Evolutionary conservation across 2,888 invertebrate genomes (phyloP), one percentile per base, ranked within the genome.

Genomic region (Pterobdella sp.): DNA sequence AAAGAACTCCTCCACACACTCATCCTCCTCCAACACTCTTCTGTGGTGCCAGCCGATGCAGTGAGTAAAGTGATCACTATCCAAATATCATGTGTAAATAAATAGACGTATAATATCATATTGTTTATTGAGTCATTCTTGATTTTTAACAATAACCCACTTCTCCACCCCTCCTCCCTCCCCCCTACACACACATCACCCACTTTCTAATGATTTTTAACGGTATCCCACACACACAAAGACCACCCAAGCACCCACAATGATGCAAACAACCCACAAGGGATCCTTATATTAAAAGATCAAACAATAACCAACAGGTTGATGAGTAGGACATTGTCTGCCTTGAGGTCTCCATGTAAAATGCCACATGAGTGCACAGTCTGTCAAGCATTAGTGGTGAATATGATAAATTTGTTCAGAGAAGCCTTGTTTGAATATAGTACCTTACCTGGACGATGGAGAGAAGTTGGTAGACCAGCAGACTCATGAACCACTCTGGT

Each of bases 301-400:
- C 36, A 72, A 3, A 60, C 42, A 29, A 14, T 88, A 2, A 78
- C 82, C 80, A 77, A 84, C 83, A 82, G 72, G 18, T 77, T 76
- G 37, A 75, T 78, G 26, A 95, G 83, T 77, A 95, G 85, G 83
- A 95, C 91, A 85, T 96, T 96, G 82, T 96, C 96, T 0, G 95
- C 93, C 82, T 96, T 96, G 72, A 96, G 89, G 81, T 96, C 96
- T 0, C 91, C 94, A 81, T 96, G 96, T 78, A 96, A 93, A 76
- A 96, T 93, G 81, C 90, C 87, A 77, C 90, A 89, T 79, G 89
- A 88, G 82, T 94, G 94, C 78, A 96, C 86, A 76, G 90, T 89
- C 81, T 92, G 90, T 35, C n/a, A n/a, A n/a, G n/a, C n/a, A n/a
- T n/a, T n/a, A n/a, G n/a, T n/a, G n/a, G n/a, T n/a, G n/a, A n/a